Evolutionary conservation across 2,797 vertebrate species (phyloP).

Genomic region (Leptoclinus maculatus): DNA sequence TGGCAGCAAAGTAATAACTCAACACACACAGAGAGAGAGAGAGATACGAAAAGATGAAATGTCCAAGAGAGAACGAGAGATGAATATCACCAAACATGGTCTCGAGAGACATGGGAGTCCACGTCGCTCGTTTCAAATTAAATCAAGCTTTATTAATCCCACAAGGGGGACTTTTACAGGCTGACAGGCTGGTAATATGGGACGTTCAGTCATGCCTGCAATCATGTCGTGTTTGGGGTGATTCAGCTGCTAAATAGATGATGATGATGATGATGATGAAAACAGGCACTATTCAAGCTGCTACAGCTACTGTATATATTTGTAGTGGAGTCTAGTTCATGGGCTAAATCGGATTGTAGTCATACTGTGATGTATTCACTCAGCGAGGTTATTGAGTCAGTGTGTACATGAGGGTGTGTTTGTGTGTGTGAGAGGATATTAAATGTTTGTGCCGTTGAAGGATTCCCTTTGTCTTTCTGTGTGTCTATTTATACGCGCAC

Average conservation of each 20-base stretch:
- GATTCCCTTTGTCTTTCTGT: constrained; percentile 30
- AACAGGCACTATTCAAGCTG: constrained; percentile 27
- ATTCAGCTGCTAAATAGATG: constrained; percentile 55
- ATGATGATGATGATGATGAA: constrained; percentile 50
- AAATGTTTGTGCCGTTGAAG: background rate
- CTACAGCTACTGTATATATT: constrained; percentile 2
- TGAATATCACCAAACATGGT: constrained; percentile 30
- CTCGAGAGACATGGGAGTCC: constrained; percentile 39
- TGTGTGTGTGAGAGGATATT: background rate
- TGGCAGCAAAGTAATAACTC: background rate
- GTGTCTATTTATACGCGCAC: background rate
- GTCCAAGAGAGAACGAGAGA: constrained; percentile 28
- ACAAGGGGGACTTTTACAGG: constrained; percentile 52
- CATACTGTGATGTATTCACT: constrained; percentile 11
- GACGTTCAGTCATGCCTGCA: constrained; percentile 57
- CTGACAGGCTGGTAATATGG: constrained; percentile 63
- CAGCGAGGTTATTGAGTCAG: constrained; percentile 14
- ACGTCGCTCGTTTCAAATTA: constrained; percentile 70
- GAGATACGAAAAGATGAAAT: constrained; percentile 14
- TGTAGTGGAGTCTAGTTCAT: constrained; percentile 11
- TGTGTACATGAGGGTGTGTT: background rate
- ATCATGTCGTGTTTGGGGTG: constrained; percentile 44
- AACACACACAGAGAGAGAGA: background rate
- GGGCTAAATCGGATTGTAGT: background rate
- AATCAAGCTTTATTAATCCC: constrained; percentile 78